A percentile compares a stretch with the other conserved stretches of the same genome.
phyloP scores from a whole-genome alignment of 2,888 invertebrate species.

The Harpalus rubripes region DNA sequence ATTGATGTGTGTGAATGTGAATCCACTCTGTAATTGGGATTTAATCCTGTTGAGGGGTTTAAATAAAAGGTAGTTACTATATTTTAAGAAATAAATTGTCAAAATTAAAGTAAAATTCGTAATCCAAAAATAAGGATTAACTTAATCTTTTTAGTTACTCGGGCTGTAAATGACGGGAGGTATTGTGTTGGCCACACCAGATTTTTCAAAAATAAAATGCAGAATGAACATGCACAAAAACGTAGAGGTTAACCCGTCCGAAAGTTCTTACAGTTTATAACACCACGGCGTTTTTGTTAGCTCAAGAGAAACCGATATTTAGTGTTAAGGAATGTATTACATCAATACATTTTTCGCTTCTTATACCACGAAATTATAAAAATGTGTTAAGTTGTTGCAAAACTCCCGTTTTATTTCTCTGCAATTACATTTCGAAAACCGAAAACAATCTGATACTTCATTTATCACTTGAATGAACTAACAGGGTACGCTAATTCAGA shows the following conservation, averaged over 20 bases:
- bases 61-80: no score
- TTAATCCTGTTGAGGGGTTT: no score
- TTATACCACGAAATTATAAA: conserved; percentile 14
- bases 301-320: conserved; percentile 12
- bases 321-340: conserved; percentile 25
- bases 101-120: no score
- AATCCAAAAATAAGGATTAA: no score
- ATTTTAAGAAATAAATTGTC: no score
- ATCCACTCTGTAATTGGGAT: no score
- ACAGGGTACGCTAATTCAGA: conserved; percentile 5
- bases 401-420: conserved; percentile 14
- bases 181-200: no score
- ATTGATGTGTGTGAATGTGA: no score
- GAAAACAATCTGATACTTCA: conserved; percentile 29
- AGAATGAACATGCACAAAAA: conserved; percentile 7
- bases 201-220: neutral
- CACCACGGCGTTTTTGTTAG: neutral
- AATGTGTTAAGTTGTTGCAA: conserved; percentile 38
- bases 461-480: conserved; percentile 30
- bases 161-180: no score
- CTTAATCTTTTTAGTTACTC: no score
- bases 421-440: conserved; percentile 38
- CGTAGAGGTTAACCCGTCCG: neutral
- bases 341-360: conserved; percentile 26
- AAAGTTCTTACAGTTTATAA: neutral